Conservation (phyloP, 2,888 invertebrate species). For the Diaphora mendica region DNA sequence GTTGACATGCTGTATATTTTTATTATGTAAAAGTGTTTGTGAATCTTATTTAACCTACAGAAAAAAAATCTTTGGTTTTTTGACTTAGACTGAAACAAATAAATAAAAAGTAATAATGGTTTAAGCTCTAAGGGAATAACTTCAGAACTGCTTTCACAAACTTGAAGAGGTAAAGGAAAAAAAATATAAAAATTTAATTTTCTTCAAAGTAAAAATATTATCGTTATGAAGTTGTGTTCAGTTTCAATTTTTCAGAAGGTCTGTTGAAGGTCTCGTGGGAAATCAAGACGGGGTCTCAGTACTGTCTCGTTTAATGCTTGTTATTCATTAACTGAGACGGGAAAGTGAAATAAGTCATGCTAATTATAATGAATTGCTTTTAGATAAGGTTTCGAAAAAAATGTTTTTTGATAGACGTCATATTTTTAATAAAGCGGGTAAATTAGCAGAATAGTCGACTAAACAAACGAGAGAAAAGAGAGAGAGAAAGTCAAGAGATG, state of each 20-base stretch:
- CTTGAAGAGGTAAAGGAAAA: constrained; percentile 27
- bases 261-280: constrained; percentile 57
- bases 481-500: too few species aligned
- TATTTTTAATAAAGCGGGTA: too few species aligned
- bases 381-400: background rate
- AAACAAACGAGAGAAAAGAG: too few species aligned
- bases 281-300: constrained; percentile 55
- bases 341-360: constrained; percentile 21
- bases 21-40: too few species aligned
- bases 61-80: too few species aligned
- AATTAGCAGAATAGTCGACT: too few species aligned
- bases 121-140: constrained; percentile 38
- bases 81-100: constrained; percentile 16
- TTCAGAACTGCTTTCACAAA: constrained; percentile 38
- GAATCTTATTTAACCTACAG: too few species aligned
- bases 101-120: constrained; percentile 31
- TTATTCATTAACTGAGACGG: constrained; percentile 49
- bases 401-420: background rate
- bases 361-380: constrained; percentile 13
- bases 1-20: too few species aligned
- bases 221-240: constrained; percentile 52
- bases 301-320: constrained; percentile 47
- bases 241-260: constrained; percentile 60
- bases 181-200: constrained; percentile 40
- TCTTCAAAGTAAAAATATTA: constrained; percentile 46